phyloP scores from a whole-genome alignment of 2,797 vertebrate genomes.

The Schizopygopsis malacanthus region DNA sequence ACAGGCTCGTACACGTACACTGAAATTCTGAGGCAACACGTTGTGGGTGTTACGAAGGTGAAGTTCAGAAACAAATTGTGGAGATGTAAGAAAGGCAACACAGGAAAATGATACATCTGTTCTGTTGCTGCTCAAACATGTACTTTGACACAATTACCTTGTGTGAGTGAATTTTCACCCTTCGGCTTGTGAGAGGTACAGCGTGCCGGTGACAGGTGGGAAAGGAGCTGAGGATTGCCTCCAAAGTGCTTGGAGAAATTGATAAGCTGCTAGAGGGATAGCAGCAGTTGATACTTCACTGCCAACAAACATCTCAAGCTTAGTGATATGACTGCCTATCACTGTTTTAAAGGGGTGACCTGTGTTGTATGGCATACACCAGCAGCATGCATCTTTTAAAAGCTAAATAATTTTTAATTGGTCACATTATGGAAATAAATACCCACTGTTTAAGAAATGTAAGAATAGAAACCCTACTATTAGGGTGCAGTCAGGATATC shows the following conservation, averaged over 20 bases:
- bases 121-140: conserved; percentile 41
- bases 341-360: not conserved
- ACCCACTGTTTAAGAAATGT: not conserved
- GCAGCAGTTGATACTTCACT: conserved; percentile 14
- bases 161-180: conserved; percentile 46
- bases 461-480: not conserved
- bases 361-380: not conserved
- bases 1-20: not conserved
- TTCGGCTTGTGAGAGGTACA: conserved; percentile 22
- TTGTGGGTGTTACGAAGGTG: conserved; percentile 22
- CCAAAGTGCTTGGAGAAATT: conserved; percentile 29
- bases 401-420: conserved; percentile 4
- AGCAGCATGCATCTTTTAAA: not conserved
- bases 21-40: conserved; percentile 1
- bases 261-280: conserved; percentile 34
- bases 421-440: conserved; percentile 11
- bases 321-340: conserved; percentile 15
- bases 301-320: conserved; percentile 23
- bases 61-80: conserved; percentile 42
- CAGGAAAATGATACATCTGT: conserved; percentile 49
- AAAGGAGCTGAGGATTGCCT: conserved; percentile 34
- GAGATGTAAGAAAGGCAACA: conserved; percentile 42
- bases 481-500: not conserved
- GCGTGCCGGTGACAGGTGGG: conserved; percentile 24
- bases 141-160: conserved; percentile 52